Evolutionary conservation across 64 coral and sea anemone species (phyloP).

Genomic region (Catalaphyllia jardinei): DNA sequence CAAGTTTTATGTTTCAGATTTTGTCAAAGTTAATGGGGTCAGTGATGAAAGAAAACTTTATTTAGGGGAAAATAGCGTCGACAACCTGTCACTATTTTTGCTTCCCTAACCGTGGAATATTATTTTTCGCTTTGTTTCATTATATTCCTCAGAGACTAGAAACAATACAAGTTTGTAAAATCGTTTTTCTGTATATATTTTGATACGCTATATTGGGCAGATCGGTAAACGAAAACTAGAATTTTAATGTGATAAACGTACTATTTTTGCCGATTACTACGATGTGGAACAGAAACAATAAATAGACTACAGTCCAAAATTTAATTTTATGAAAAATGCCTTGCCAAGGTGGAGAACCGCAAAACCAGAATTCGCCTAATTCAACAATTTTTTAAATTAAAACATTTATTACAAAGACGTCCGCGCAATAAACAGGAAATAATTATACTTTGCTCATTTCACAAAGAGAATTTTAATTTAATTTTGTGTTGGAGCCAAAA

Average conservation of each 20-base stretch:
- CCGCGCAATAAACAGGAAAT: slow-evolving; percentile 47
- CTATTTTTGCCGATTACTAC: not conserved
- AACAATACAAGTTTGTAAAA: not conserved
- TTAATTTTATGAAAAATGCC: not conserved
- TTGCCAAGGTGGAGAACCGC: not conserved
- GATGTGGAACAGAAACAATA: not conserved
- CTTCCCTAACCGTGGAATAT: not conserved
- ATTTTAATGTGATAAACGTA: not conserved
- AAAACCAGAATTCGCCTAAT: slow-evolving; percentile 19
- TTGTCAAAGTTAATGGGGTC: not conserved
- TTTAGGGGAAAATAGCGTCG: not conserved
- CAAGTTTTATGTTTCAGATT: not conserved
- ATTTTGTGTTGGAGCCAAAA: slow-evolving; percentile 8
- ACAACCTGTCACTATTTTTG: not conserved
- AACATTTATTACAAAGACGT: slow-evolving; percentile 22
- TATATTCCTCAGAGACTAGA: too few species aligned
- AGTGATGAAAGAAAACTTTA: not conserved
- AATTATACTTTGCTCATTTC: slow-evolving; percentile 42
- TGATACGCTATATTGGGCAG: not conserved
- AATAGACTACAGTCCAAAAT: not conserved
- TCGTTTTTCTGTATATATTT: not conserved
- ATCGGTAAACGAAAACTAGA: not conserved
- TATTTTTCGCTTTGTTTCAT: not conserved
- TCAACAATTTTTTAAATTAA: slow-evolving; percentile 28
- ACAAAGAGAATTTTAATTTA: slow-evolving; percentile 33